Conservation (phyloP, 2,113 vertebrate species). For the Microcebus griseorufus region DNA sequence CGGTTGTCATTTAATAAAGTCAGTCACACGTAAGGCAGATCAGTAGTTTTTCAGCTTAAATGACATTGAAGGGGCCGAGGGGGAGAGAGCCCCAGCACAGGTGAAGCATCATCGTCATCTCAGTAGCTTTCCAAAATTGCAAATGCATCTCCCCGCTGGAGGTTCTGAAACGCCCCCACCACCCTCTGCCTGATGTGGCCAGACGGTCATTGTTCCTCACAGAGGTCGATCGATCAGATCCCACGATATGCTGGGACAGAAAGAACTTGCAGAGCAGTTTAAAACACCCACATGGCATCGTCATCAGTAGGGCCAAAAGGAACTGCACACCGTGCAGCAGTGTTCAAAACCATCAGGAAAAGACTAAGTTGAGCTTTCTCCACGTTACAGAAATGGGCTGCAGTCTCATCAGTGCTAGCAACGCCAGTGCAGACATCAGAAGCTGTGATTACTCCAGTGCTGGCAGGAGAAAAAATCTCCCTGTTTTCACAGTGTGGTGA, state of each 20-base stretch:
- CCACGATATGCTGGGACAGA: neutral
- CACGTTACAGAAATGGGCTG: neutral
- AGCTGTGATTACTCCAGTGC: neutral
- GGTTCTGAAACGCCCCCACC: neutral
- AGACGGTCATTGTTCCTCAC: neutral
- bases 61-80: neutral
- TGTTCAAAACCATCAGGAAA: neutral
- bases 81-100: accelerated
- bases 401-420: neutral
- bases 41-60: neutral
- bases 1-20: neutral
- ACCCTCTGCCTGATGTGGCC: neutral
- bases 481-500: neutral
- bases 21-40: neutral
- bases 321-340: accelerated
- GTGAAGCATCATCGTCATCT: accelerated
- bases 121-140: neutral
- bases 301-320: neutral
- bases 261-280: neutral
- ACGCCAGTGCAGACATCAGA: accelerated
- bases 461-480: neutral
- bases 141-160: neutral
- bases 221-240: neutral
- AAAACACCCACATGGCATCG: neutral
- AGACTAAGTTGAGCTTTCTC: neutral